Evolutionary conservation across 2,797 vertebrate species (phyloP), one percentile per base, ranked within the genome.

Genomic region (Ambastaia sidthimunki): DNA sequence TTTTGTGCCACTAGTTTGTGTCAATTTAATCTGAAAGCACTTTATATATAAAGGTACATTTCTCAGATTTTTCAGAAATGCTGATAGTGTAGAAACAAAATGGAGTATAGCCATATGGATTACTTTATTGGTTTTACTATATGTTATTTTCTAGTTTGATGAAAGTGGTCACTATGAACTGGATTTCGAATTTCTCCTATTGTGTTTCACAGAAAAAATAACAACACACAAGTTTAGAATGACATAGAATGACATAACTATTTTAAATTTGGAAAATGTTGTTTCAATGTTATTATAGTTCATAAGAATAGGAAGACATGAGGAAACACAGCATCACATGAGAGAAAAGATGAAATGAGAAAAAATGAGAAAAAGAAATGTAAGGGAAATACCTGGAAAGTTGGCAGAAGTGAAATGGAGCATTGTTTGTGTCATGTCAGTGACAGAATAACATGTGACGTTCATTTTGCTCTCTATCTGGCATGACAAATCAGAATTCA

Each of bases 331-430:
- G 19, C 10, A 21, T 21, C 54, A 57, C n/a, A 57, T 52, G 4
- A 52, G 13, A 48, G 13, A 48, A 54, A 10, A 59, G 0, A 21
- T 13, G 25, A 59, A 25, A 60, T 28, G 13, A 60, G 57, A 2
- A 19, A 23, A 78, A 67, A 28, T 28, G 28, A 28, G 28, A 28
- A 28, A 28, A 78, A 68, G 59, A 78, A 67, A 65, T 59, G 47
- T 10, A 74, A 73, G 65, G 18, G 23, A 37, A 37, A 37, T 37
- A 21, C 70, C 76, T 84, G 80, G 71, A 86, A 68, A 70, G 16
- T 65, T 78, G 77, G 74, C 52, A 82, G 52, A 84, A 82, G 82
- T 70, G 69, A 78, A 82, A 62, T 21, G 48, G 28, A 76, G 13
- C 16, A 25, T 70, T 78, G 76, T 77, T 69, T 72, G 65, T 57